Base-by-base conservation (phyloP, 1,140 invertebrate species). In the Matsumurasca onukii region DNA sequence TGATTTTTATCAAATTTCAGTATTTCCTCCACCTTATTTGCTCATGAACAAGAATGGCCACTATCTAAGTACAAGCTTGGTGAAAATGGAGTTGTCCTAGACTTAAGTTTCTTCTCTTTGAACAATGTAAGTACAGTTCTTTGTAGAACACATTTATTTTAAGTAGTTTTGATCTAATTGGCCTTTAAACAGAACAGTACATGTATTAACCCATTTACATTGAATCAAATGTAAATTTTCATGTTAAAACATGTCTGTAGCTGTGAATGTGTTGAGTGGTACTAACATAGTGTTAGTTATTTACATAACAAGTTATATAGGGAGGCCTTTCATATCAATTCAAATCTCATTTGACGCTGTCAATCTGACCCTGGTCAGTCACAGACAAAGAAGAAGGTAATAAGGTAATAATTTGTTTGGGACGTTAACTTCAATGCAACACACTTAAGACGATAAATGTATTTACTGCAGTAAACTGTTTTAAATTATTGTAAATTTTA, bases 51-150 rank as follows among this genome's bases (percentile, higher is more conserved):
- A 64, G 90, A 94, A 74, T 91, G 87, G 77, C 87, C 90, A 1
- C 89, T 88, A 84, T 94, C 92, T 31, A 91, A 92, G 2, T 96
- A 90, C 77, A 88, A 84, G 63, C 79, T 88, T 70, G 78, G 84
- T 39, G 86, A 89, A 64, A 83, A 84, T 61, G 89, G 89, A 0
- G 48, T 88, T 45, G 75, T 89, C 20, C 73, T 91, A 3, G 89
- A 91, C 73, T 73, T 90, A 3, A 85, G 82, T 29, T 84, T 91
- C 64, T 83, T 85, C 73, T 85, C 85, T n/a, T 82, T 78, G 2
- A 31, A 31, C 17, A 9, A 63, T 31, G 61, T 63, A 34, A 63
- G 61, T 45, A 2, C 24, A 29, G 24, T 24, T 59, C 22, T 52
- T 3, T 52, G 49, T 20, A 52, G 39, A 45, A 12, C 39, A 12